Base-by-base conservation (phyloP, 1,140 invertebrate genomes). In the Rhagoletis pomonella region DNA sequence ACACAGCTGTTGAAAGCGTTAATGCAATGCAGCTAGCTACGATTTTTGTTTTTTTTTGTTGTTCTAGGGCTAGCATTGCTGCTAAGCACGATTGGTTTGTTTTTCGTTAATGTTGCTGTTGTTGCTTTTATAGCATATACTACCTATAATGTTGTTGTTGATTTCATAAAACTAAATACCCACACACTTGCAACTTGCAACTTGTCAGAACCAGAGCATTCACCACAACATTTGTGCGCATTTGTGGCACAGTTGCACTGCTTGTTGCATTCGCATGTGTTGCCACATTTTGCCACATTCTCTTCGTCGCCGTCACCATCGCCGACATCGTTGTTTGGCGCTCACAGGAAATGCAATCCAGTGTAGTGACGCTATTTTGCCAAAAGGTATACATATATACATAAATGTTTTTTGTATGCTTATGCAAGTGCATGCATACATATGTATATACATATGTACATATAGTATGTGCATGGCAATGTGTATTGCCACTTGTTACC, bases 321-420 rank as follows among this genome's bases (percentile, higher is more conserved):
- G 29, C 29, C 29, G 29, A 29, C 29, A 29, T 29, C 29, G 29
- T 29, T 29, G 29, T 29, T 29, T 29, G 29, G 29, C 29, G 29
- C 29, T 44, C 44, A 55, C 50, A 50, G 73, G 73, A 81, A 81
- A 81, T 81, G 73, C 73, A 81, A 29, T 42, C 47, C 19, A 81
- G 73, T 81, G 47, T 81, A 81, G 73, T 81, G 73, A 9, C 47
- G 73, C 73, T 81, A 81, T 81, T 81, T 55, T n/a, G 73, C 73
- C 73, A 55, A 81, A 81, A 55, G 73, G 7, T 81, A 50, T 81
- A 55, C 47, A 29, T 29, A 29, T 29, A 29, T 29, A 29, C 29
- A 29, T 29, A 29, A 29, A 29, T 29, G 29, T 29, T 29, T 29
- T 29, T 29, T 29, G 29, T 29, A 29, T 29, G 29, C 29, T 29